Percentiles rank a stretch among this genome's conserved stretches.
phyloP scores from a whole-genome alignment of 2,888 invertebrate genomes.

The Oscheius myriophilus region DNA sequence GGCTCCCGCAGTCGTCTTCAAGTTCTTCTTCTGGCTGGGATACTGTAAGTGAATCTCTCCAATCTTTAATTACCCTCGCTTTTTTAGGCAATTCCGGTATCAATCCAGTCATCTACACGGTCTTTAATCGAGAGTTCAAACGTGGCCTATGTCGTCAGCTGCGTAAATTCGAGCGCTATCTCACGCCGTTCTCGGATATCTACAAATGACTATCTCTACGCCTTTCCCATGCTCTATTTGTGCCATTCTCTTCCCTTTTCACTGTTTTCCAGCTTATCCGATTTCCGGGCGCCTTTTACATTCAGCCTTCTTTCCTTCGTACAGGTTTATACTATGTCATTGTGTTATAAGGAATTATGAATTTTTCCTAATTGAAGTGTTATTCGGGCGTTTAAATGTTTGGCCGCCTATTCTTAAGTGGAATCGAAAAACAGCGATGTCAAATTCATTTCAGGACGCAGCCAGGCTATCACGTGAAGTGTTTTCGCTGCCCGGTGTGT shows the following conservation, averaged over 20 bases:
- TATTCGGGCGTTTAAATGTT: too few relatives aligned
- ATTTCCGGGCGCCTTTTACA: neutral
- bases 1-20: conserved; percentile 67
- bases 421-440: too few relatives aligned
- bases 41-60: conserved; percentile 83
- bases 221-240: neutral
- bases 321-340: conserved; percentile 9
- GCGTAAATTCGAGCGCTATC: conserved; percentile 46
- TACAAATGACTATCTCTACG: conserved; percentile 18
- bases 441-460: too few relatives aligned
- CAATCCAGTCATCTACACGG: conserved; percentile 69
- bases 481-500: too few relatives aligned
- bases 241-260: neutral
- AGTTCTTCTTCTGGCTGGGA: conserved; percentile 83
- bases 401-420: too few relatives aligned
- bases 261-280: neutral
- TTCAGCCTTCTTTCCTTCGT: conserved; percentile 6
- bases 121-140: conserved; percentile 70
- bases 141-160: conserved; percentile 68
- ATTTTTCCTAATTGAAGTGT: too few relatives aligned
- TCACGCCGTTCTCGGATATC: conserved; percentile 23
- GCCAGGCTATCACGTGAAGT: too few relatives aligned
- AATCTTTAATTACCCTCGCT: neutral
- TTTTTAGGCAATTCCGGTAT: conserved; percentile 67
- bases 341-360: neutral